Conservation (phyloP, 2,113 vertebrate species). For the Chroicocephalus ridibundus region DNA sequence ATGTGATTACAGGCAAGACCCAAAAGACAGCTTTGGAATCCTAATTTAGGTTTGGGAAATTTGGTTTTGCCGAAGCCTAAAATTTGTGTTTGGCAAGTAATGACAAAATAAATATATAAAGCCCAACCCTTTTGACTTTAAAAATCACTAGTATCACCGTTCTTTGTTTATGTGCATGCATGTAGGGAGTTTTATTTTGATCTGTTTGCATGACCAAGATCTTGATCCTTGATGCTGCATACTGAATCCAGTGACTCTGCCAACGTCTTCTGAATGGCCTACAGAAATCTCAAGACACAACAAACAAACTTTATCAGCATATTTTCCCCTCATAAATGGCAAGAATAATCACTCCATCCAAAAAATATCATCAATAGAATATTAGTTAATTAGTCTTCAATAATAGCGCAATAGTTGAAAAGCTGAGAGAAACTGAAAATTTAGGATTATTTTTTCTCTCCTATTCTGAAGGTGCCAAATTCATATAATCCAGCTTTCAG, state of each 20-base stretch:
- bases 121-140: not conserved
- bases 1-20: not conserved
- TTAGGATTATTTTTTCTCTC: not conserved
- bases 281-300: not conserved
- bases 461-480: not conserved
- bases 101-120: not conserved
- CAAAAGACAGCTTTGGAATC: not conserved
- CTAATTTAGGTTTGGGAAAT: not conserved
- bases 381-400: not conserved
- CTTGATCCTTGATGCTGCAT: rapidly evolving
- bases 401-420: not conserved
- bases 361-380: not conserved
- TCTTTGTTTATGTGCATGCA: not conserved
- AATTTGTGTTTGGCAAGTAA: not conserved
- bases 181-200: not conserved
- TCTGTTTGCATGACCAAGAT: not conserved
- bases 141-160: not conserved
- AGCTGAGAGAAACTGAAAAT: not conserved
- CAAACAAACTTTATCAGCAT: rapidly evolving
- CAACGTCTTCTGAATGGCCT: not conserved
- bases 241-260: not conserved
- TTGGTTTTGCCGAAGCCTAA: not conserved
- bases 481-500: not conserved
- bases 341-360: not conserved
- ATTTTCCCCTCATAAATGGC: not conserved